A percentile compares a stretch with the other conserved stretches of the same genome.
Conservation (phyloP, 2,113 vertebrate genomes). For the Tachuris rubrigastra region DNA sequence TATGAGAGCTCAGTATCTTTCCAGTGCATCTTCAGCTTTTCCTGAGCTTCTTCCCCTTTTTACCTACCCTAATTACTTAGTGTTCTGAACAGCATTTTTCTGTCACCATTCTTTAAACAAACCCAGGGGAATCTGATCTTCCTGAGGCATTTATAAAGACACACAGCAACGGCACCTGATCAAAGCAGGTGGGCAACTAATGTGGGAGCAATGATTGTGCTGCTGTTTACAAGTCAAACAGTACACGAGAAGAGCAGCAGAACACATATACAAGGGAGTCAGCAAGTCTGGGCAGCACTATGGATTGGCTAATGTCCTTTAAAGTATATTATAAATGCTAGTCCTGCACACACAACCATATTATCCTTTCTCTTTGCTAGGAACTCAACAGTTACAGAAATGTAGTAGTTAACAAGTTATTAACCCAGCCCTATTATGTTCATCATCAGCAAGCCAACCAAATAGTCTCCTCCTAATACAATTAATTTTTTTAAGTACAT, state of each 20-base stretch:
- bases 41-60: not conserved
- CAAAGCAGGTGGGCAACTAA: not conserved
- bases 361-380: not conserved
- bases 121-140: not conserved
- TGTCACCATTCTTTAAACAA: not conserved
- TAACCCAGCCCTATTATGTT: not conserved
- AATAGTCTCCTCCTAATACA: not conserved
- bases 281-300: not conserved
- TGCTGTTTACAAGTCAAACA: not conserved
- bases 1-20: not conserved
- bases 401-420: not conserved
- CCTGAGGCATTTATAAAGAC: not conserved
- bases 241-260: not conserved
- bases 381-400: not conserved
- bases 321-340: not conserved
- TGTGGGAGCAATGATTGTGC: not conserved
- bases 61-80: not conserved
- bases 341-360: not conserved
- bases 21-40: not conserved
- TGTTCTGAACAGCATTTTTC: not conserved
- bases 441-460: not conserved
- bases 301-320: not conserved
- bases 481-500: not conserved
- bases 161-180: not conserved
- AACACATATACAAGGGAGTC: not conserved